phyloP scores from a whole-genome alignment of 2,888 invertebrate genomes.

The Torymus tubicola region DNA sequence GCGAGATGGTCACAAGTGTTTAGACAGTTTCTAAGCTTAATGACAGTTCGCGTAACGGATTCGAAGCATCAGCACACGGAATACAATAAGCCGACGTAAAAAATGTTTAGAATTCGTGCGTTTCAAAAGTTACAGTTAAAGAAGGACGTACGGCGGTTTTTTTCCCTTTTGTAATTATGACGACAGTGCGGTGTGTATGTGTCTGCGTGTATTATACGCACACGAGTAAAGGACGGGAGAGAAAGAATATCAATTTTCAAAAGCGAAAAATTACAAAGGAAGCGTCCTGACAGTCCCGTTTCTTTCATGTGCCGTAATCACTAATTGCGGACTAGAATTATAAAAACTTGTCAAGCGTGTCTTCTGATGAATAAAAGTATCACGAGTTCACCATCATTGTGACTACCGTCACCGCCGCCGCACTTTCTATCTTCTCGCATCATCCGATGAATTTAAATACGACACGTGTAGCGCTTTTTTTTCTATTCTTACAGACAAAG shows the following conservation, averaged over 20 bases:
- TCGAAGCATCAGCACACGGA: neutral
- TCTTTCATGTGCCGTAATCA: constrained; percentile 42
- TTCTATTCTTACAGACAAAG: too few species aligned
- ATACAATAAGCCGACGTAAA: neutral
- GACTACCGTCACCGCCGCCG: neutral
- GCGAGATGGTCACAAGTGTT: too few species aligned
- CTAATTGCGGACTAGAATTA: constrained; percentile 52
- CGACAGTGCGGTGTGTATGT: neutral
- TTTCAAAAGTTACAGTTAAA: constrained; percentile 14
- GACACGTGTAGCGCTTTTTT: too few species aligned
- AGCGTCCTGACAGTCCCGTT: constrained; percentile 42
- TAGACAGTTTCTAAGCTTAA: too few species aligned
- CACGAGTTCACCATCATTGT: neutral
- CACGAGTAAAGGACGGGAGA: constrained; percentile 2
- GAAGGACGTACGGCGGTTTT: neutral
- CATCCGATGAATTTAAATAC: constrained; percentile 4
- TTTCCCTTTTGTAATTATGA: constrained; percentile 15
- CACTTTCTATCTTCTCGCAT: constrained; percentile 22
- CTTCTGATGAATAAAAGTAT: constrained; percentile 44
- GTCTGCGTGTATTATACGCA: too few species aligned
- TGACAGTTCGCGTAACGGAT: too few species aligned
- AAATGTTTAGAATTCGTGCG: neutral
- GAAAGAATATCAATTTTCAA: constrained; percentile 47
- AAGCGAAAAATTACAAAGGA: constrained; percentile 51
- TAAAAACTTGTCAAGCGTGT: constrained; percentile 53